Evolutionary conservation across 1,140 invertebrate species (phyloP), one percentile per base, ranked within the genome.

Genomic region (Lordiphosa stackelbergi): DNA sequence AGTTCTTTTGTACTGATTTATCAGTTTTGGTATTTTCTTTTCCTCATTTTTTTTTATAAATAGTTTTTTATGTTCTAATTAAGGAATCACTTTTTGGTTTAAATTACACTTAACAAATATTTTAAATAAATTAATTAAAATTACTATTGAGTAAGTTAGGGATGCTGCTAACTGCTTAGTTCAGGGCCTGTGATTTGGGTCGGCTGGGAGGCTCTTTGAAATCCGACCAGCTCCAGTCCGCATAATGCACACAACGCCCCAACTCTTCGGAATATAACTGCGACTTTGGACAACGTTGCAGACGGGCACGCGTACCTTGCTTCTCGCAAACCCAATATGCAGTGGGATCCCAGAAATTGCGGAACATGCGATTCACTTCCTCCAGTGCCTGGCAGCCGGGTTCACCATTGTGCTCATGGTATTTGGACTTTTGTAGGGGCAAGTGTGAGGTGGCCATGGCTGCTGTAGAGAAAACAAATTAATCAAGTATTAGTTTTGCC

Each of bases 301-400:
- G 58, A 34, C 70, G 68, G 5, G 85, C 85, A 0, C 64, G 73
- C 5, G 70, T 69, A 9, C 85, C 85, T 52, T 77, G 77, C 59
- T 56, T 74, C 2, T 85, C 85, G 52, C 85, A 87, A 43, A 77
- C 65, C 85, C 85, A 87, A 57, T 84, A 87, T 0, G 77, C 65
- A 4, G 85, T 87, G 13, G 85, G 85, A 69, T 87, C 85, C 85
- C 85, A 87, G 59, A 77, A 87, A 35, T 87, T 79, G 5, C 85
- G 77, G 51, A 85, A 87, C 73, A 85, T 79, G 47, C 72, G 71
- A 43, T 87, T 85, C 37, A 87, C 46, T 45, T 87, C 85, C 6
- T 85, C 85, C 37, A 81, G 57, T 5, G 83, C 84, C 40, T 85
- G 65, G 49, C 85, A 87, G 24, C 85, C 85, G 34, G 85, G 85